Base-by-base conservation (phyloP, 2,797 vertebrate species). In the Amblyopsis hoosieri region DNA sequence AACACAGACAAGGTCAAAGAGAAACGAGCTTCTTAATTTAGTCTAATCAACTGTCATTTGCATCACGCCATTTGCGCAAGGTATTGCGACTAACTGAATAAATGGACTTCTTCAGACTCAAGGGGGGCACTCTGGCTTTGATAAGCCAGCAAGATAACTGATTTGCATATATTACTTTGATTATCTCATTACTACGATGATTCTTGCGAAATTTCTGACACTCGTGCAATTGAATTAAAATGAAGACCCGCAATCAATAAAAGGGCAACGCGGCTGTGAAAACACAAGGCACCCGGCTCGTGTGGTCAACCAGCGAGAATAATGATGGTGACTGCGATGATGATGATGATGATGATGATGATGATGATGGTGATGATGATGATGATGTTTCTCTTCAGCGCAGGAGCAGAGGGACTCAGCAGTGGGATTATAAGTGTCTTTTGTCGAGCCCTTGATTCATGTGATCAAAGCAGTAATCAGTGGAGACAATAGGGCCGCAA, bases 41-140 rank as follows among this genome's bases (percentile, higher is more conserved):
- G 96, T 97, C 96, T 98, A 99, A 99, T 99, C 98, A 99, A 98
- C 96, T 96, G 95, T 97, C 96, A 99, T 99, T 99, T 99, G 97
- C 98, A 99, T 99, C 95, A 94, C 92, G 86, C 94, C 96, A 96
- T 97, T 96, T 96, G 95, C 94, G 95, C 94, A 95, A 93, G 95
- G 96, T 99, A 96, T 98, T 96, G 97, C 96, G 95, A 95, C 97
- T 98, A 98, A 98, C 95, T 98, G 96, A 99, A 98, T 99, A 99
- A 98, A 98, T 97, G 97, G 97, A 99, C 97, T 97, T 98, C 96
- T 93, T 92, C 95, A 96, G 95, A 97, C 96, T 98, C 90, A 83
- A 92, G 97, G 96, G 96, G 95, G 95, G 95, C 95, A 95, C 94
- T 95, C 94, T 87, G 95, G 95, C 95, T 98, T 96, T 98, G 96